These are phyloP conservation scores for Urocynchramus pylzowi DNA, from an alignment of 2,113 vertebrate genomes.

Conservation along the genomic window DNA sequence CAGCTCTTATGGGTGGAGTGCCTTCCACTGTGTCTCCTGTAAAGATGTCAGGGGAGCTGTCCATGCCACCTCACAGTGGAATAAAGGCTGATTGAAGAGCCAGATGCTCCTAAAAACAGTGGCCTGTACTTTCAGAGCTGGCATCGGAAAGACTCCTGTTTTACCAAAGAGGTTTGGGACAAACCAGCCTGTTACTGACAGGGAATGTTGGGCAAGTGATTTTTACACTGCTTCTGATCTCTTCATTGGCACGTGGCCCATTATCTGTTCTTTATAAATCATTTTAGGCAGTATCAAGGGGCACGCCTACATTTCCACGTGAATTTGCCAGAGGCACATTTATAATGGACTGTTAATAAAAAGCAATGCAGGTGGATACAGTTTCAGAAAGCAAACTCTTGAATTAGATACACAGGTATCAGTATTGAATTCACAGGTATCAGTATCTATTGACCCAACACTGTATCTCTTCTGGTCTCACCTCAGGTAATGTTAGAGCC, in stretches of 20 bases:
- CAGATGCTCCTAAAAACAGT: neutral
- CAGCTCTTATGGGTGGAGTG: neutral
- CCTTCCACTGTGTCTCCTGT: neutral
- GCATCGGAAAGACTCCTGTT: neutral
- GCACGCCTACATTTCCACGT: neutral
- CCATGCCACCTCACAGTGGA: fast-evolving
- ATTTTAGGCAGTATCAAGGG: neutral
- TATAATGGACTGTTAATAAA: neutral
- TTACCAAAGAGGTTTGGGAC: neutral
- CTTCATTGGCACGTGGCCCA: fast-evolving
- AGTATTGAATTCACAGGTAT: constrained; percentile 47
- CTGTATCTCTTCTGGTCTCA: constrained; percentile 43
- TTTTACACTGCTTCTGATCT: neutral
- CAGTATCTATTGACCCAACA: constrained; percentile 50
- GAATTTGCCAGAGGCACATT: neutral
- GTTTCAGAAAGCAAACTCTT: constrained; percentile 51
- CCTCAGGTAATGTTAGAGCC: constrained; percentile 46
- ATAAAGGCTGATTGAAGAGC: neutral
- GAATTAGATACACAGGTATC: constrained; percentile 64
- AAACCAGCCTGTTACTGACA: neutral
- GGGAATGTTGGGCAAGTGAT: neutral
- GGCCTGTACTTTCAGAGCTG: neutral
- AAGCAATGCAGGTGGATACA: constrained; percentile 15
- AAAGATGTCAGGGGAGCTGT: neutral
- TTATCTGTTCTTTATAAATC: neutral